Percentiles rank a stretch among this genome's conserved stretches.
Conservation (phyloP, 2,113 vertebrate genomes). For the western clawed frog (Xenopus tropicalis) region DNA sequence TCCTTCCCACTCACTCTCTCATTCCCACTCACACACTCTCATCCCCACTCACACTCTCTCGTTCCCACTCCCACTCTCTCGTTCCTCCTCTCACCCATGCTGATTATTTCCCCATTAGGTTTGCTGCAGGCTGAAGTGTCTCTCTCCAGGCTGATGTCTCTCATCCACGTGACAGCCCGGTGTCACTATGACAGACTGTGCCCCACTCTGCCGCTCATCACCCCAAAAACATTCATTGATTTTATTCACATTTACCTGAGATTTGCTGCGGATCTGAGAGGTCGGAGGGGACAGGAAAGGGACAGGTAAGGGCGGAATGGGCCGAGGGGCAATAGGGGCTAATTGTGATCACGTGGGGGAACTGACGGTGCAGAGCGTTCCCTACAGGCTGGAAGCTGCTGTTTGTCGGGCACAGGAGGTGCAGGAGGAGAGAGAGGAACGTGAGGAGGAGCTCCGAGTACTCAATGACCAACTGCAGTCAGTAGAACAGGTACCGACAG, state of each 20-base stretch:
- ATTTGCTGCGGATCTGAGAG: slow-evolving; percentile 50
- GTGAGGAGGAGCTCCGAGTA: background rate
- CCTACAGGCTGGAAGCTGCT: background rate
- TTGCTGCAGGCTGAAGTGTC: slow-evolving; percentile 26
- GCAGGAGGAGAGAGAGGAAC: background rate
- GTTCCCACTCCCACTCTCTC: no score
- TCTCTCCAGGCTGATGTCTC: slow-evolving; percentile 64
- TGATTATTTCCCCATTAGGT: slow-evolving; percentile 11
- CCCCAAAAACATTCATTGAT: slow-evolving; percentile 65
- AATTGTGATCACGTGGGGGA: background rate
- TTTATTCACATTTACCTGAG: slow-evolving; percentile 63
- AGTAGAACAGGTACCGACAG: background rate
- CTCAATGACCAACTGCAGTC: background rate
- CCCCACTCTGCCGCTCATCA: slow-evolving; percentile 58
- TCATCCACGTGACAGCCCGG: slow-evolving; percentile 67
- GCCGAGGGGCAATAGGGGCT: background rate
- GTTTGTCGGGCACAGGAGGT: slow-evolving; percentile 7
- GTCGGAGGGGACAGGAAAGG: slow-evolving; percentile 41
- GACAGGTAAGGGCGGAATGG: slow-evolving; percentile 57
- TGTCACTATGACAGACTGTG: slow-evolving; percentile 59
- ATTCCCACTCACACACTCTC: no score
- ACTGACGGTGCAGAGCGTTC: background rate
- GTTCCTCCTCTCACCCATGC: background rate
- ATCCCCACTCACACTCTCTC: background rate
- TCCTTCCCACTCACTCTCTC: no score